Evolutionary conservation across 2,888 invertebrate genomes (phyloP).

Genomic region (Athripsodes cinereus): DNA sequence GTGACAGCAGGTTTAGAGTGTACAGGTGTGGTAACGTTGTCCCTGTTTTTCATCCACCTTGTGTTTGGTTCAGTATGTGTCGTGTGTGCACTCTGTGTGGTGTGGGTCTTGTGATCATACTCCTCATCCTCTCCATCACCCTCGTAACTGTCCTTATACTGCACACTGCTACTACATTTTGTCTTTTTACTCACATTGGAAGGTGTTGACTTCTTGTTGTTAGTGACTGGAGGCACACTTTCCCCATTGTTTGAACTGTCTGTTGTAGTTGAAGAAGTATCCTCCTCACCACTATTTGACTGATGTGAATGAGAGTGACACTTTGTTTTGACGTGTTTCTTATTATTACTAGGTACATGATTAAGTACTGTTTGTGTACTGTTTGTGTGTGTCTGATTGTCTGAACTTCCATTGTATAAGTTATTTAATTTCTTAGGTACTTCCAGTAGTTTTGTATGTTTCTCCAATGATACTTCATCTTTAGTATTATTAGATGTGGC

Average conservation of each 20-base stretch:
- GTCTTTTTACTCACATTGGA: constrained; percentile 22
- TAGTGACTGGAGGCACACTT: constrained; percentile 35
- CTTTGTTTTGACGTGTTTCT: constrained; percentile 31
- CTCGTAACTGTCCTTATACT: constrained; percentile 43
- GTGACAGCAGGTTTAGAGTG: constrained; percentile 16
- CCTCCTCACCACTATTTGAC: constrained; percentile 49
- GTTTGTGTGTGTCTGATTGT: constrained; percentile 32
- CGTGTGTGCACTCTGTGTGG: not conserved
- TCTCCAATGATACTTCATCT: constrained; percentile 18
- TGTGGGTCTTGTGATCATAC: constrained; percentile 30
- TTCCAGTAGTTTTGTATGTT: constrained; percentile 21
- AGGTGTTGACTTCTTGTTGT: constrained; percentile 18
- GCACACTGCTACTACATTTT: constrained; percentile 33
- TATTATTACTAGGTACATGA: constrained; percentile 19
- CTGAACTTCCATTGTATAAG: constrained; percentile 32
- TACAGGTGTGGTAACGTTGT: constrained; percentile 15
- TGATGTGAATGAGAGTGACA: constrained; percentile 28
- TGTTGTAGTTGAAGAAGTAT: constrained; percentile 64
- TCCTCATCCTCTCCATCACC: constrained; percentile 44
- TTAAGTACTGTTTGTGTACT: not conserved
- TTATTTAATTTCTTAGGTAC: constrained; percentile 21
- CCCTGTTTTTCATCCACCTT: constrained; percentile 31
- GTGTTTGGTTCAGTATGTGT: constrained; percentile 11
- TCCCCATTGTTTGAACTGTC: constrained; percentile 62
- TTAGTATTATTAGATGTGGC: constrained; percentile 2